Evolutionary conservation across 1,140 invertebrate species (phyloP).

Genomic region (Eueides isabella): DNA sequence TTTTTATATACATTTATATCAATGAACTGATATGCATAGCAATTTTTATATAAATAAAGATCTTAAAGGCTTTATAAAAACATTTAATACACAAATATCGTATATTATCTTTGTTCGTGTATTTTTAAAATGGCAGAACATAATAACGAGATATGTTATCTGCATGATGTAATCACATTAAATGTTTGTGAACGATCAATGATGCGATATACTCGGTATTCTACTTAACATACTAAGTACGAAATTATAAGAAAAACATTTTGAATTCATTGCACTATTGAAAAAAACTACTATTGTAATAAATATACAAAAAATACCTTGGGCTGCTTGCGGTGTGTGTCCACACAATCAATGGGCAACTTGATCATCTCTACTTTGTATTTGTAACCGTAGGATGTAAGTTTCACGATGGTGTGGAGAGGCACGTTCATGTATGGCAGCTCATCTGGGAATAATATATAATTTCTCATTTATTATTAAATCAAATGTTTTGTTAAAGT

Average conservation of each 20-base stretch:
- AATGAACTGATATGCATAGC: not conserved
- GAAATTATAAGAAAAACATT: too few species aligned
- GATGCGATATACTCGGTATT: not conserved
- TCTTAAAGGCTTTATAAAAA: not conserved
- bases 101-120: not conserved
- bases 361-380: slow-evolving; percentile 92
- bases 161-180: slow-evolving; percentile 6
- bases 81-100: not conserved
- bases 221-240: too few species aligned
- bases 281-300: too few species aligned
- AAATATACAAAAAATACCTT: slow-evolving; percentile 76
- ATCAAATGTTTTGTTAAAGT: too few species aligned
- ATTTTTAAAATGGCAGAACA: slow-evolving; percentile 8
- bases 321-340: slow-evolving; percentile 90
- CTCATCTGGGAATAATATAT: slow-evolving; percentile 84
- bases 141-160: slow-evolving; percentile 13
- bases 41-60: not conserved
- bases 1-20: not conserved
- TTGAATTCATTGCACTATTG: too few species aligned
- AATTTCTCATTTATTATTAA: not conserved
- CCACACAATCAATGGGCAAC: slow-evolving; percentile 92
- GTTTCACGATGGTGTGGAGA: slow-evolving; percentile 94
- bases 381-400: slow-evolving; percentile 91
- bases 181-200: not conserved
- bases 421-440: slow-evolving; percentile 96